phyloP scores from a whole-genome alignment of 64 coral and sea anemone species.

The Hydrozoanthus tunicans region DNA sequence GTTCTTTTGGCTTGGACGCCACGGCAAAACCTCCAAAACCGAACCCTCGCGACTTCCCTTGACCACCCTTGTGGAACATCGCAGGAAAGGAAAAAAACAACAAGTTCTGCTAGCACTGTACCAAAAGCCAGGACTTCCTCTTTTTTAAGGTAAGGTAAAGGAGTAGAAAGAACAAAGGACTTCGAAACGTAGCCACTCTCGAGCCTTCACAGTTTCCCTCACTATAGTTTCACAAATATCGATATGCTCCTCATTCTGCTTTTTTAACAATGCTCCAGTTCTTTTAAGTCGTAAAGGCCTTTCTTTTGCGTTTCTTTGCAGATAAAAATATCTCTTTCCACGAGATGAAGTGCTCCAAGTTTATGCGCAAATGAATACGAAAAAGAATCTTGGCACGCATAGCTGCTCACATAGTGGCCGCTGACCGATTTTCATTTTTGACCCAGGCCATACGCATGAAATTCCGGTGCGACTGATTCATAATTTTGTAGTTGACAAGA shows the following conservation, averaged over 20 bases:
- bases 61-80: conserved; percentile 53
- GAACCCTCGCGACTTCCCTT: conserved; percentile 40
- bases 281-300: not conserved
- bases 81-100: not conserved
- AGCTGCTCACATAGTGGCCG: not conserved
- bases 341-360: not conserved
- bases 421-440: not conserved
- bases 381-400: not conserved
- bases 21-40: conserved; percentile 38
- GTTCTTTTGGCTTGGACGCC: conserved; percentile 42
- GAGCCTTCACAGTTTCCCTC: not conserved
- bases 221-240: not conserved
- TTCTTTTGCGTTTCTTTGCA: not conserved
- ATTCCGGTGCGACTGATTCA: no score
- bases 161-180: not conserved
- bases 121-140: not conserved
- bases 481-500: no score
- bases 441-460: not conserved
- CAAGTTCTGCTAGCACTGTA: not conserved
- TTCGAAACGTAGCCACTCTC: not conserved
- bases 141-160: not conserved
- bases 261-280: not conserved
- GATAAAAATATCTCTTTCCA: not conserved
- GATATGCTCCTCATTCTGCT: not conserved
- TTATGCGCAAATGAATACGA: conserved; percentile 11